These are phyloP conservation scores for Imbricaverruca yamaguchii DNA, from an alignment of 2,888 invertebrate genomes.

Conservation along the genomic window DNA sequence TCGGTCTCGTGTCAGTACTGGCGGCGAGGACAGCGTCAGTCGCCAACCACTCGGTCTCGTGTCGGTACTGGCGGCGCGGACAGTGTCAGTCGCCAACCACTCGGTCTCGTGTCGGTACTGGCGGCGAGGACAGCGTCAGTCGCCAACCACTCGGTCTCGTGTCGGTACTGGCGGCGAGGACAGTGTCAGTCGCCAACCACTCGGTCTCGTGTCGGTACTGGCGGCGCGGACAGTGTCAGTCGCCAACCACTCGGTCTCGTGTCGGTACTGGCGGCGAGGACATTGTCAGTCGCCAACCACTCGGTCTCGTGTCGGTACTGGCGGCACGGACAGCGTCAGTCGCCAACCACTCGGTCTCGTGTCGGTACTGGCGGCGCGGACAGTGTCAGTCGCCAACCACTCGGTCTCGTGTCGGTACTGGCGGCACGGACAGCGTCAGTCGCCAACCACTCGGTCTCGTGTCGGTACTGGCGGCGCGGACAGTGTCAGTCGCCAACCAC, in stretches of 20 bases:
- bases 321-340: conserved; percentile 34
- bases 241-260: conserved; percentile 75
- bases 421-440: conserved; percentile 34
- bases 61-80: conserved; percentile 56
- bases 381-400: conserved; percentile 45
- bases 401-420: conserved; percentile 85
- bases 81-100: conserved; percentile 45
- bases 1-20: conserved; percentile 85
- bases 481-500: conserved; percentile 45
- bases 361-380: conserved; percentile 56
- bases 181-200: conserved; percentile 45
- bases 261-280: conserved; percentile 56
- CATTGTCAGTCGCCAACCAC: conserved; percentile 45
- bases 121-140: conserved; percentile 34
- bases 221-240: conserved; percentile 34
- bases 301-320: conserved; percentile 85
- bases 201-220: conserved; percentile 85
- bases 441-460: conserved; percentile 75
- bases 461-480: conserved; percentile 56
- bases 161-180: conserved; percentile 56
- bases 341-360: conserved; percentile 75
- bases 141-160: conserved; percentile 75
- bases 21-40: conserved; percentile 34
- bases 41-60: conserved; percentile 75
- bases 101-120: conserved; percentile 85